phyloP scores from a whole-genome alignment of 2,113 vertebrate species.

The Bos javanicus region DNA sequence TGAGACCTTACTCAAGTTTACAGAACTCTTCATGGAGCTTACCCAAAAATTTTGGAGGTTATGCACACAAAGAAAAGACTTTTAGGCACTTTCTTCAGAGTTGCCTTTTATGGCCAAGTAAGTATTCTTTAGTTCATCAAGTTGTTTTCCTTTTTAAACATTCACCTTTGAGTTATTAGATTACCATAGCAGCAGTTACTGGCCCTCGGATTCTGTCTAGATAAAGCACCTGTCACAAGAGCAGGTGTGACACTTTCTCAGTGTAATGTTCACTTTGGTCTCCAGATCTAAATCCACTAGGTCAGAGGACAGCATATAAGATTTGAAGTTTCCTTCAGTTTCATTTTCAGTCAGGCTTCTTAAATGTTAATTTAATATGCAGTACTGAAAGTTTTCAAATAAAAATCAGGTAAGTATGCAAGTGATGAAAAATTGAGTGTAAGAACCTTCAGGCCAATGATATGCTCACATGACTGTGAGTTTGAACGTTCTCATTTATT shows the following conservation, averaged over 20 bases:
- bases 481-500: slow-evolving; percentile 16
- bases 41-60: slow-evolving; percentile 96
- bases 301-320: neutral
- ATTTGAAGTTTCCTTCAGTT: neutral
- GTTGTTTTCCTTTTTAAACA: neutral
- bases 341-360: neutral
- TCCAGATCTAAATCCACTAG: neutral
- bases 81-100: slow-evolving; percentile 95
- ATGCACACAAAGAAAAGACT: slow-evolving; percentile 92
- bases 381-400: neutral
- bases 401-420: neutral
- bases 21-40: slow-evolving; percentile 93
- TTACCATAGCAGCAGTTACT: neutral
- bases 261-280: neutral
- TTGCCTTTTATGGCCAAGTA: slow-evolving; percentile 97
- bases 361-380: neutral
- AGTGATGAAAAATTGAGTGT: neutral
- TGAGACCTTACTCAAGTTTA: slow-evolving; percentile 95
- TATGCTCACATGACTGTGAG: neutral
- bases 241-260: neutral
- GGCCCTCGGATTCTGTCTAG: neutral
- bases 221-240: neutral
- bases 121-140: slow-evolving; percentile 53
- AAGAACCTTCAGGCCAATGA: neutral
- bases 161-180: neutral